A percentile compares a stretch with the other conserved stretches of the same genome.
Conservation (phyloP, 1,140 invertebrate species). For the Drosophila cardini region DNA sequence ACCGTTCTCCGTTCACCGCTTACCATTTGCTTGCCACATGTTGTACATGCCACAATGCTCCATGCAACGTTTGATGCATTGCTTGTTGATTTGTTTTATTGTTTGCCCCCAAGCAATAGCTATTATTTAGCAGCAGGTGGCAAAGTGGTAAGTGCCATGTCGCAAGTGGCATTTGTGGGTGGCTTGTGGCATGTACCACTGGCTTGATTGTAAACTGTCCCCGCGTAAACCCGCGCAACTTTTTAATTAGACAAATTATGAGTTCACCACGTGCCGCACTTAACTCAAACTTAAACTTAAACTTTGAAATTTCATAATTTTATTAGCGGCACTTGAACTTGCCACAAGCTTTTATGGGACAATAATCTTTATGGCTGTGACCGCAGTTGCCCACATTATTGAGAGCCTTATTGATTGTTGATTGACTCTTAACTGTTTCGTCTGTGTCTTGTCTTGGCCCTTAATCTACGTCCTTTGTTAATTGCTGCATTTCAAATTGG, state of each 20-base stretch:
- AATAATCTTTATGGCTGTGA: conserved; percentile 48
- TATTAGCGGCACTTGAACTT: conserved; percentile 1
- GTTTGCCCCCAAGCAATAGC: conserved; percentile 16
- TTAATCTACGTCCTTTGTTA: conserved; percentile 19
- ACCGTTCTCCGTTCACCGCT: neutral
- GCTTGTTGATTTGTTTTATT: conserved; percentile 53
- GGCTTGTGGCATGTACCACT: conserved; percentile 19
- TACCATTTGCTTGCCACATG: conserved; percentile 12
- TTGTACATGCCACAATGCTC: conserved; percentile 22
- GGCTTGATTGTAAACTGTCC: conserved; percentile 44
- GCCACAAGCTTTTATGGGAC: neutral
- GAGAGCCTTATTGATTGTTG: conserved; percentile 58
- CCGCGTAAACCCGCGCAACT: conserved; percentile 55
- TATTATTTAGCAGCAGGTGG: conserved; percentile 40
- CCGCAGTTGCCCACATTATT: conserved; percentile 55
- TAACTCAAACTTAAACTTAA: conserved; percentile 16
- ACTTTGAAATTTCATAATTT: conserved; percentile 60
- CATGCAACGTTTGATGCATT: conserved; percentile 41
- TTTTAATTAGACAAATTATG: conserved; percentile 76
- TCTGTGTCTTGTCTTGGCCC: neutral
- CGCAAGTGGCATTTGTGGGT: neutral
- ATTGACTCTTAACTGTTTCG: conserved; percentile 50
- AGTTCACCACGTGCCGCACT: conserved; percentile 52
- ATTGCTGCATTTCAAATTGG: conserved; percentile 60
- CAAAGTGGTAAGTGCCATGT: neutral